phyloP scores from a whole-genome alignment of 2,888 invertebrate genomes.

The Drosophila maculinotata region DNA sequence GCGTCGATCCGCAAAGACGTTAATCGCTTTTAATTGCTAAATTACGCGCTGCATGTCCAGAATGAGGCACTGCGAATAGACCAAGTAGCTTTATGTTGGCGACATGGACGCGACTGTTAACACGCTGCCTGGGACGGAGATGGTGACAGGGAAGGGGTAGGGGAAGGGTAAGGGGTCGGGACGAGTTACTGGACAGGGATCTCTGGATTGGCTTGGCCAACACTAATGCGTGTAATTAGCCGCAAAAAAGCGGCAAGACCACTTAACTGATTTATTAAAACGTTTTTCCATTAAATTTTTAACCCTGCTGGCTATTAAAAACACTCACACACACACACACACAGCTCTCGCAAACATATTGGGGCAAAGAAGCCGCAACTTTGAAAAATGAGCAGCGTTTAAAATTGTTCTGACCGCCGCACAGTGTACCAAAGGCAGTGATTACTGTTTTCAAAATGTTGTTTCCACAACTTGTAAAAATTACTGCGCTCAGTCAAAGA shows the following conservation, averaged over 20 bases:
- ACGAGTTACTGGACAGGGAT: neutral
- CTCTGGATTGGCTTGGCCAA: conserved; percentile 55
- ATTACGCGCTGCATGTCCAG: conserved; percentile 72
- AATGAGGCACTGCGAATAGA: neutral
- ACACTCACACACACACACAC: conserved; percentile 54
- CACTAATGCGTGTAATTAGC: conserved; percentile 82
- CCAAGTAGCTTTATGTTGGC: conserved; percentile 29
- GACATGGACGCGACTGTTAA: conserved; percentile 60
- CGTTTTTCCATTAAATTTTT: conserved; percentile 81
- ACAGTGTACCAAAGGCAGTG: conserved; percentile 48
- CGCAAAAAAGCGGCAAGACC: conserved; percentile 81
- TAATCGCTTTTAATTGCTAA: conserved; percentile 81
- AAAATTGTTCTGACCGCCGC: conserved; percentile 65
- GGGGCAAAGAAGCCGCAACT: conserved; percentile 64
- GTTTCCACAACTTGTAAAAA: no score
- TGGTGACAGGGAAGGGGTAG: neutral
- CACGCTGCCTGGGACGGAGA: conserved; percentile 34
- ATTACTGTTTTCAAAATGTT: neutral
- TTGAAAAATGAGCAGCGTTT: conserved; percentile 76
- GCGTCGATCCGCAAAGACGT: conserved; percentile 47
- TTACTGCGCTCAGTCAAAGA: no score
- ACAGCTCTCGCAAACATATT: conserved; percentile 34
- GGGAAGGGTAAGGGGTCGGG: neutral
- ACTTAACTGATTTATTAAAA: conserved; percentile 81
- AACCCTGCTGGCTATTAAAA: conserved; percentile 80